phyloP scores from a whole-genome alignment of 2,888 invertebrate species.

The Melanotus villosus region DNA sequence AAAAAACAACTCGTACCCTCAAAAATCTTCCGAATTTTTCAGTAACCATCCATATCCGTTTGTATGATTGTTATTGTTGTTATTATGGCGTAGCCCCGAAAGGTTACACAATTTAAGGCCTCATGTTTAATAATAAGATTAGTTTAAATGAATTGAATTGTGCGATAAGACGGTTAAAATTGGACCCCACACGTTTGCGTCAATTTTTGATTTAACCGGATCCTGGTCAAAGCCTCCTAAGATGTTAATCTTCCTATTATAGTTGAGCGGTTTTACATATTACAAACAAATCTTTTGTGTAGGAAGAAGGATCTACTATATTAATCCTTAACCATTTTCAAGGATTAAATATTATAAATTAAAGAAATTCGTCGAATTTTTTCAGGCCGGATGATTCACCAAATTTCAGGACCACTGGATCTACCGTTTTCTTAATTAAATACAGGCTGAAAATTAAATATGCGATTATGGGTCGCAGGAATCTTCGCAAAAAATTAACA shows the following conservation, averaged over 20 bases:
- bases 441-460: constrained; percentile 9
- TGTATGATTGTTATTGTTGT: too few species aligned
- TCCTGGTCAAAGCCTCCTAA: constrained; percentile 19
- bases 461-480: constrained; percentile 1
- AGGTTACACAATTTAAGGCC: too few species aligned
- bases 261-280: constrained; percentile 1
- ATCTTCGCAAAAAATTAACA: constrained; percentile 4
- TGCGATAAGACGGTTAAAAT: too few species aligned
- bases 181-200: too few species aligned
- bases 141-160: too few species aligned
- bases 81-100: too few species aligned
- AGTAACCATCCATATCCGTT: too few species aligned
- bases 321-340: neutral
- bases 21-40: too few species aligned
- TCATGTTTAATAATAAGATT: too few species aligned
- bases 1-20: neutral
- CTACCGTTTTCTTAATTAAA: constrained; percentile 19
- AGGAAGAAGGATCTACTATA: constrained; percentile 10
- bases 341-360: neutral
- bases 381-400: neutral
- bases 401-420: neutral
- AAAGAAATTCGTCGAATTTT: neutral
- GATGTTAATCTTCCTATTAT: constrained; percentile 3
- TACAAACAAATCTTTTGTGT: neutral
- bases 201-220: neutral